Percentiles rank a stretch among this genome's conserved stretches.
These are phyloP conservation scores for Dilophus febrilis DNA, from an alignment of 2,888 invertebrate genomes.

Conservation along the genomic window DNA sequence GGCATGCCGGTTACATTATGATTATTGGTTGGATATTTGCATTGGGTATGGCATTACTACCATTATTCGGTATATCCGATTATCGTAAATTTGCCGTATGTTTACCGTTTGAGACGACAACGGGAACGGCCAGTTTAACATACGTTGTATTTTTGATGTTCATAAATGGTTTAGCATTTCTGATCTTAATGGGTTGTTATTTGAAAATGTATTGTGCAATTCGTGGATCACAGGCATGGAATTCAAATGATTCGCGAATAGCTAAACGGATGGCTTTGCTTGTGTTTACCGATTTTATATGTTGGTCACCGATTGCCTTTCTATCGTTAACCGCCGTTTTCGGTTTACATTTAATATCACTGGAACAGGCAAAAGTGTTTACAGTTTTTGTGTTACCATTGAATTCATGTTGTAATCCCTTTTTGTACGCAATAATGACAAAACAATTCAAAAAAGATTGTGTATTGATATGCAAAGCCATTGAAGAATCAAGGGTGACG, in stretches of 20 bases:
- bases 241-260: constrained; percentile 89
- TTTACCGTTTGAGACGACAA: constrained; percentile 81
- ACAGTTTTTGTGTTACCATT: constrained; percentile 91
- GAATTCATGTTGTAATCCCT: constrained; percentile 96
- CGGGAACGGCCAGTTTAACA: constrained; percentile 55
- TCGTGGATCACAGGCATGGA: constrained; percentile 93
- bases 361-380: constrained; percentile 91
- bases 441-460: constrained; percentile 97
- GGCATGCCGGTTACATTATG: constrained; percentile 87
- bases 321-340: constrained; percentile 87
- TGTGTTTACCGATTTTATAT: constrained; percentile 92
- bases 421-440: constrained; percentile 91
- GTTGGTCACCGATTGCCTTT: constrained; percentile 97
- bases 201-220: constrained; percentile 96
- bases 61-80: constrained; percentile 81
- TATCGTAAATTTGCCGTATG: constrained; percentile 95
- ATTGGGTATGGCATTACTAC: constrained; percentile 69
- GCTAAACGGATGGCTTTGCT: constrained; percentile 93
- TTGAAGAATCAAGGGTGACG: constrained; percentile 84
- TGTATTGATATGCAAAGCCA: constrained; percentile 85
- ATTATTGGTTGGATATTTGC: constrained; percentile 84
- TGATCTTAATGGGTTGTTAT: constrained; percentile 90
- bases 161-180: constrained; percentile 84
- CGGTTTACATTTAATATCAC: constrained; percentile 73
- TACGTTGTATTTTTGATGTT: constrained; percentile 84